A percentile compares a stretch with the other conserved stretches of the same genome.
phyloP scores from a whole-genome alignment of 2,113 vertebrate species.

The Capricornis sumatraensis region DNA sequence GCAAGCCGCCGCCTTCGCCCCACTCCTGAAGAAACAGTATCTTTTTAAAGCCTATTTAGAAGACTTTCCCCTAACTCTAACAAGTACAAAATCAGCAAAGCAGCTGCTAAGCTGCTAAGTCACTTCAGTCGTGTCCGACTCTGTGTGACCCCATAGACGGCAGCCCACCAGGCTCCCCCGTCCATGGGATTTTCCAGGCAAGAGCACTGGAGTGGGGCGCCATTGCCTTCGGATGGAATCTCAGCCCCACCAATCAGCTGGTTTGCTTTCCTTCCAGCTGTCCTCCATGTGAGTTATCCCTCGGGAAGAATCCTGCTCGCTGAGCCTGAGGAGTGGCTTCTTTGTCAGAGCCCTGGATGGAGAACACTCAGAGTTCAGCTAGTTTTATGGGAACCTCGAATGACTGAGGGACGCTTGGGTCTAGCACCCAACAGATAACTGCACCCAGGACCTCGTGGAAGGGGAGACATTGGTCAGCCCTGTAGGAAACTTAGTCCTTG shows the following conservation, averaged over 20 bases:
- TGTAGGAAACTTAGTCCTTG: fast-evolving
- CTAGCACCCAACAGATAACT: conserved; percentile 37
- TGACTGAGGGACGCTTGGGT: conserved; percentile 56
- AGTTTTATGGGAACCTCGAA: conserved; percentile 65
- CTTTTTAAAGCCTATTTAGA: conserved; percentile 43
- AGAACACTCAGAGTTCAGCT: conserved; percentile 64
- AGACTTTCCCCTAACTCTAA: conserved; percentile 29
- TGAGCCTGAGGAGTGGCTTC: conserved; percentile 62
- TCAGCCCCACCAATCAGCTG: conserved; percentile 54
- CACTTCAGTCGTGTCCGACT: too few relatives aligned
- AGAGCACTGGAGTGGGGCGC: too few relatives aligned
- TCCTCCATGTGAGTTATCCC: conserved; percentile 61
- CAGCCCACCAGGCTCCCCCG: too few relatives aligned
- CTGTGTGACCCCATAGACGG: too few relatives aligned
- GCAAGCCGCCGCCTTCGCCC: conserved; percentile 20
- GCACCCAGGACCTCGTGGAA: background rate
- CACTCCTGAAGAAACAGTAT: conserved; percentile 43
- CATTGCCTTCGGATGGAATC: conserved; percentile 9
- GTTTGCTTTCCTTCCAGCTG: conserved; percentile 71
- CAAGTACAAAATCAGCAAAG: conserved; percentile 64
- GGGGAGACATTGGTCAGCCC: fast-evolving
- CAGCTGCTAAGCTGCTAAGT: background rate
- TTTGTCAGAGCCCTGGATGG: conserved; percentile 52
- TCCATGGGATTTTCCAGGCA: too few relatives aligned
- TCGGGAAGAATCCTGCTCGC: conserved; percentile 61